These are phyloP conservation scores for Atlantisia rogersi DNA, from an alignment of 2,113 vertebrate species.

Conservation along the genomic window DNA sequence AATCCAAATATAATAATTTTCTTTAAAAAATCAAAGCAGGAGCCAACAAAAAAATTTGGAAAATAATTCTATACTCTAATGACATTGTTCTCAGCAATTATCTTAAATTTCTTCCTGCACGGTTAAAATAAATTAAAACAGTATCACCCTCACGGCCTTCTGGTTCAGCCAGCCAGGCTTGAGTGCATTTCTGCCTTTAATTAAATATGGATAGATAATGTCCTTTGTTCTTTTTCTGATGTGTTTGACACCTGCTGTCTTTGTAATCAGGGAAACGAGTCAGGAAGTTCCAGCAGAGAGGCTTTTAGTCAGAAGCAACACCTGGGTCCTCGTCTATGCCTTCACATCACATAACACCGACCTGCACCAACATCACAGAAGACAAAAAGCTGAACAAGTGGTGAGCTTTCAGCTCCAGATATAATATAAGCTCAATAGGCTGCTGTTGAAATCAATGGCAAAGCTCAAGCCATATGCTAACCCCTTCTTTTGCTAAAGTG, in stretches of 20 bases:
- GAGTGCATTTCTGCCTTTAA: slow-evolving; percentile 48
- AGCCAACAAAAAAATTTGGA: neutral
- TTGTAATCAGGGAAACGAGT: slow-evolving; percentile 62
- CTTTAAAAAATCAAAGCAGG: neutral
- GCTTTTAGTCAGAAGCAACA: slow-evolving; percentile 68
- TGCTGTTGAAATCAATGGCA: neutral
- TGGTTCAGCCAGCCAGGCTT: slow-evolving; percentile 34
- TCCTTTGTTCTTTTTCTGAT: slow-evolving; percentile 64
- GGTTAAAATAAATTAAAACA: slow-evolving; percentile 41
- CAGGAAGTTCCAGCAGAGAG: slow-evolving; percentile 65
- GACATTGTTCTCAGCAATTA: neutral
- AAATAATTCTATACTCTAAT: neutral
- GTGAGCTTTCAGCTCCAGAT: neutral
- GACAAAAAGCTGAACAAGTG: neutral
- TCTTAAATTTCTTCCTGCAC: neutral
- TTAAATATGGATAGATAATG: slow-evolving; percentile 64
- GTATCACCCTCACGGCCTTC: neutral
- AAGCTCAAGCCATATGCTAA: slow-evolving; percentile 8
- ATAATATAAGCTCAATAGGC: neutral
- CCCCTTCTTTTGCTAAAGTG: neutral
- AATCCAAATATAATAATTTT: neutral
- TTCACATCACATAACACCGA: neutral
- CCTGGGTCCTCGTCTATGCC: slow-evolving; percentile 35
- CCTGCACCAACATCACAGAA: neutral
- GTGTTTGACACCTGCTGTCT: slow-evolving; percentile 65